A percentile compares a stretch with the other conserved stretches of the same genome.
Conservation (phyloP, 2,888 invertebrate species). For the Xestia xanthographa region DNA sequence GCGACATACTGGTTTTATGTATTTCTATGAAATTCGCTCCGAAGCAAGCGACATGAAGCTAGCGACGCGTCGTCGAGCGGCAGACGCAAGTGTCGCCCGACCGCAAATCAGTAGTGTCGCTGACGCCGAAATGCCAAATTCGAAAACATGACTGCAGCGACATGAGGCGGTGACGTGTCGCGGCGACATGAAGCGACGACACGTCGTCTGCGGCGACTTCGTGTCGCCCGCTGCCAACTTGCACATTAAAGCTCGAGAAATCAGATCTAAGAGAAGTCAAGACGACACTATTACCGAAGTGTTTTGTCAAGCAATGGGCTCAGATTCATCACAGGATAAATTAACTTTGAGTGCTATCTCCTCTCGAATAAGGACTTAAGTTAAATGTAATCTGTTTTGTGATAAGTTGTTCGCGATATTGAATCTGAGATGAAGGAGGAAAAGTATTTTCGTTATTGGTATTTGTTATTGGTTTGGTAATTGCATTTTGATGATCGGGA, state of each 20-base stretch:
- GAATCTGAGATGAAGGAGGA: conserved; percentile 37
- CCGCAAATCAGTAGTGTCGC: no score
- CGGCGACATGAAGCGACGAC: no score
- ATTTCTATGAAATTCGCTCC: no score
- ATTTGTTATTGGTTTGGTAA: conserved; percentile 52
- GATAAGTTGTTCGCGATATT: conserved; percentile 45
- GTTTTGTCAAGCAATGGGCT: conserved; percentile 50
- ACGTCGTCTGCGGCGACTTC: no score
- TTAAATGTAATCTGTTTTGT: conserved; percentile 46
- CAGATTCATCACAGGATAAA: conserved; percentile 51
- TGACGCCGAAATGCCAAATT: no score
- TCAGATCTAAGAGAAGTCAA: conserved; percentile 20
- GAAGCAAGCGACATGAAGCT: no score
- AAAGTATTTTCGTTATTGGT: conserved; percentile 48
- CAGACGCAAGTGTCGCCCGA: no score
- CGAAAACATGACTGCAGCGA: no score
- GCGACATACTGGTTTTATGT: no score
- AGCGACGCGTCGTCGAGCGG: no score
- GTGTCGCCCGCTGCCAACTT: no score
- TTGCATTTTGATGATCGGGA: conserved; percentile 50
- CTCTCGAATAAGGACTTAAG: conserved; percentile 35
- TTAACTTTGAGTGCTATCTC: conserved; percentile 42
- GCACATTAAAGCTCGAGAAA: conserved; percentile 12
- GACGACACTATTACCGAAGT: conserved; percentile 45
- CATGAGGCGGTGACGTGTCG: no score